phyloP scores from a whole-genome alignment of 2,797 vertebrate species.

The Acestrorhynchus altus region DNA sequence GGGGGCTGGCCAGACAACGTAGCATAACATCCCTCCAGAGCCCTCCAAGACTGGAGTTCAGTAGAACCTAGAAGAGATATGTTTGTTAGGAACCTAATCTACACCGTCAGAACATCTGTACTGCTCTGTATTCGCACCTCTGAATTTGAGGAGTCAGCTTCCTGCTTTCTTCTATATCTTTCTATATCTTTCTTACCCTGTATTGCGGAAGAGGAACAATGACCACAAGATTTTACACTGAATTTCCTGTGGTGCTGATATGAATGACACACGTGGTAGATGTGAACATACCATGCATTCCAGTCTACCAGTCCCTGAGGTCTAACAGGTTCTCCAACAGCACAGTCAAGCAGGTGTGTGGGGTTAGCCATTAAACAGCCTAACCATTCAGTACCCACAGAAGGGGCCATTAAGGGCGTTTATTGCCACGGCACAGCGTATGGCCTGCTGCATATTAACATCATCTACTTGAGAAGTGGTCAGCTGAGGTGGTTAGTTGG shows the following conservation, averaged over 20 bases:
- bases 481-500: slow-evolving; percentile 2
- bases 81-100: no score
- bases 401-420: neutral
- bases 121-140: neutral
- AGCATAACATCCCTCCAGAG: no score
- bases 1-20: no score
- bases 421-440: neutral
- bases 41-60: no score
- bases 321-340: slow-evolving; percentile 19
- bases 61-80: no score
- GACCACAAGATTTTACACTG: neutral
- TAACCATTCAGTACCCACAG: neutral
- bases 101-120: no score
- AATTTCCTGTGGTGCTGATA: neutral
- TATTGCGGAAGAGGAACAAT: neutral
- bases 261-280: neutral
- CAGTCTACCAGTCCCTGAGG: slow-evolving; percentile 10
- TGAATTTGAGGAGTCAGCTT: neutral
- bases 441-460: no score
- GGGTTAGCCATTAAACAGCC: neutral
- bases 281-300: slow-evolving; percentile 11
- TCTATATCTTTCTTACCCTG: no score
- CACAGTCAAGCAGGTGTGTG: neutral
- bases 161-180: no score
- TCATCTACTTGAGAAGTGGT: neutral